Percentiles rank a stretch among this genome's conserved stretches.
These are phyloP conservation scores for Loxodonta africana DNA, from an alignment of 2,113 vertebrate species.

Conservation along the genomic window DNA sequence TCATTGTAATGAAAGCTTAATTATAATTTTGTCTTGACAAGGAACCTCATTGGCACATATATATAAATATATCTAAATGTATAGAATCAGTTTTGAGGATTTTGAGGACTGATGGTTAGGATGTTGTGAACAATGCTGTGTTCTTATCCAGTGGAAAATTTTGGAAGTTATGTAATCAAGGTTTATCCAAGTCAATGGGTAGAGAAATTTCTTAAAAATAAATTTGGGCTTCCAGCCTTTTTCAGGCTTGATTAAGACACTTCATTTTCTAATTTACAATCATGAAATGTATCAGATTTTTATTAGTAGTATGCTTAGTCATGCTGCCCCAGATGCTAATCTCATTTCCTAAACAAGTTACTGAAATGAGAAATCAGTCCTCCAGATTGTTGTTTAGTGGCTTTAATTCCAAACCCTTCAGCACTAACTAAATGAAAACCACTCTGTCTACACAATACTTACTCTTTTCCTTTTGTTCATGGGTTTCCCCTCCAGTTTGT, in stretches of 20 bases:
- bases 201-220: slow-evolving; percentile 7
- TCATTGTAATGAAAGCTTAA: slow-evolving; percentile 46
- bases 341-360: slow-evolving; percentile 55
- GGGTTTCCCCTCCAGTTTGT: background rate
- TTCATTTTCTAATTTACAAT: slow-evolving; percentile 73
- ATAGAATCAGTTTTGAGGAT: background rate
- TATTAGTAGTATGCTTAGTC: slow-evolving; percentile 32
- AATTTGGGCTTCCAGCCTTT: background rate
- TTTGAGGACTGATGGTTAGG: background rate
- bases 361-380: slow-evolving; percentile 40
- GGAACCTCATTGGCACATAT: background rate
- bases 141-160: background rate
- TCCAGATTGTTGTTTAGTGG: background rate
- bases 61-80: background rate
- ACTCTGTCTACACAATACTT: background rate
- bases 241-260: slow-evolving; percentile 62
- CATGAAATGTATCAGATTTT: slow-evolving; percentile 25
- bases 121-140: background rate
- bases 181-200: background rate
- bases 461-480: background rate
- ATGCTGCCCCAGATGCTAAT: slow-evolving; percentile 42
- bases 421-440: background rate
- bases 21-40: slow-evolving; percentile 49
- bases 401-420: background rate
- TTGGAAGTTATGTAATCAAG: background rate